Base-by-base conservation (phyloP, 2,888 invertebrate species). In the Pasiphila rectangulata region DNA sequence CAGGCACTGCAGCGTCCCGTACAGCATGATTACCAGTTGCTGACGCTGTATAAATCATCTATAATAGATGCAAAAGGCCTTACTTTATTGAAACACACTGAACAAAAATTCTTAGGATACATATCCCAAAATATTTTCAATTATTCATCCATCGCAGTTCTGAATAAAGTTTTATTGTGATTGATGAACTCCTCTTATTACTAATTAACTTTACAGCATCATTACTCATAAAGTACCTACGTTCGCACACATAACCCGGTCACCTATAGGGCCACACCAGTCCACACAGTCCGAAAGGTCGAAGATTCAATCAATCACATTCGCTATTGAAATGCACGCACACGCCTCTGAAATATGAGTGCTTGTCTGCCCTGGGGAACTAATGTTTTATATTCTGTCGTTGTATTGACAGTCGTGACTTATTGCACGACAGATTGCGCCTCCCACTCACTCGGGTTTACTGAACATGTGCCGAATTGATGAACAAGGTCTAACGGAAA, bases 311-410 rank as follows among this genome's bases (percentile, higher is more conserved):
- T 83, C 77, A 81, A 83, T 83, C 83, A 83, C 69, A 65, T 59
- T 60, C 53, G 61, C 57, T 58, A 66, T 69, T 70, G 71, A 74
- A 79, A 78, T 77, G 75, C 78, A 79, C 77, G 77, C 68, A 77
- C 78, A 72, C 65, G 64, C 62, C 62, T 64, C 70, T 77, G 75
- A 78, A 76, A 79, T 80, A 80, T 80, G 76, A 73, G 74, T 67
- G 67, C 72, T 65, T 57, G 67, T 68, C 68, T 56, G 64, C 68
- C 67, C 64, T 57, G 50, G 69, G 68, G 69, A 72, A 72, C 72
- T 77, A 74, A 81, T 76, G 77, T 79, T 82, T 83, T 82, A 80
- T 81, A 82, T 80, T 79, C 79, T 67, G 69, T 72, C 75, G 71
- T 65, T 75, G 78, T 81, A 82, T 79, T 80, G 81, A 79, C 82